Conservation (phyloP, 2,797 vertebrate genomes). For the Orestias chungarensis region DNA sequence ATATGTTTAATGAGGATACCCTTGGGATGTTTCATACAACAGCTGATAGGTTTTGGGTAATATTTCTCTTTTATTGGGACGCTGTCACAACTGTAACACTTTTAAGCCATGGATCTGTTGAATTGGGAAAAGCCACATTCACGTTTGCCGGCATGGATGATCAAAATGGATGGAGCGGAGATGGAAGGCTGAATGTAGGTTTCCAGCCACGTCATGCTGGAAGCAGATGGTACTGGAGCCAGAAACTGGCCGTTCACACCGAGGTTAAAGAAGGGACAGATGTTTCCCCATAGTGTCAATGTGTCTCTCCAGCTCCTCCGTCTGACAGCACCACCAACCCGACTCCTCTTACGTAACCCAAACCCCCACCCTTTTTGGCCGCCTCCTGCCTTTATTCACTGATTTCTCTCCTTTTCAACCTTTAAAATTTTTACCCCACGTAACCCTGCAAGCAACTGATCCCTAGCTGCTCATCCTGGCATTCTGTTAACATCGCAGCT, state of each 20-base stretch:
- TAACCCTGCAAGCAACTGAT: slow-evolving; percentile 17
- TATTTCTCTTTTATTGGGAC: slow-evolving; percentile 31
- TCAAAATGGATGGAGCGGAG: slow-evolving; percentile 57
- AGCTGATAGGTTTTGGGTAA: slow-evolving; percentile 19
- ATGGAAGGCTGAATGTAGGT: slow-evolving; percentile 33
- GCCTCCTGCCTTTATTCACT: slow-evolving; percentile 74
- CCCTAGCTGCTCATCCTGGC: slow-evolving; percentile 26
- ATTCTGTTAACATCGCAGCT: slow-evolving; percentile 1
- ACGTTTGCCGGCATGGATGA: slow-evolving; percentile 69
- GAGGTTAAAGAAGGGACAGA: slow-evolving; percentile 65
- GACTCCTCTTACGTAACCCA: slow-evolving; percentile 83
- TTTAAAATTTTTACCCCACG: slow-evolving; percentile 69
- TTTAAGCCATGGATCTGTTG: slow-evolving; percentile 53
- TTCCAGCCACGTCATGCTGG: slow-evolving; percentile 26
- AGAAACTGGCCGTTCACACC: slow-evolving; percentile 30
- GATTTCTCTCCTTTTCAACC: slow-evolving; percentile 75
- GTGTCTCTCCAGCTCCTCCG: slow-evolving; percentile 62
- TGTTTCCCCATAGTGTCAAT: slow-evolving; percentile 73
- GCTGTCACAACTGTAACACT: slow-evolving; percentile 58
- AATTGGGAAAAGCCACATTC: slow-evolving; percentile 63
- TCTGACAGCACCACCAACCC: slow-evolving; percentile 76
- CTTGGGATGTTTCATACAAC: background rate
- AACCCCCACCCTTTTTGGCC: slow-evolving; percentile 59
- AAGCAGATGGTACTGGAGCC: slow-evolving; percentile 25
- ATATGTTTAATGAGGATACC: background rate